A percentile compares a stretch with the other conserved stretches of the same genome.
phyloP scores from a whole-genome alignment of 2,797 vertebrate species.

The Presbytis comata region DNA sequence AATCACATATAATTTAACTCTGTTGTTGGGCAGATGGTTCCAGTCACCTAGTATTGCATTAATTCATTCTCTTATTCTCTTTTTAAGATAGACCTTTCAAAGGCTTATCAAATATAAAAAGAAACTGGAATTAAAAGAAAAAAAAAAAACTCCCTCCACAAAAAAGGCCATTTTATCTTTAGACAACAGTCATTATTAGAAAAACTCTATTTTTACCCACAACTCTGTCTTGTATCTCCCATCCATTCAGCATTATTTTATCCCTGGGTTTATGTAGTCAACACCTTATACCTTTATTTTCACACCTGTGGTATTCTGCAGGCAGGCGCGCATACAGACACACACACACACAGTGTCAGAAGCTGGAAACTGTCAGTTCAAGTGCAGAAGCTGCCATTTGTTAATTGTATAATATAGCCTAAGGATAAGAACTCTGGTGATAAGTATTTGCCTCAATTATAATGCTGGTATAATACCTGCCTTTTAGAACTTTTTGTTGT shows the following conservation, averaged over 20 bases:
- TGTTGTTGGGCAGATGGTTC: neutral
- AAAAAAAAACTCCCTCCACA: neutral
- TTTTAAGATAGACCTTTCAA: neutral
- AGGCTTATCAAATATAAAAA: neutral
- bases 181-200: neutral
- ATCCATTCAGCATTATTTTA: neutral
- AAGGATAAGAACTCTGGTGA: neutral
- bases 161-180: neutral
- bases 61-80: neutral
- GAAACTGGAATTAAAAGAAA: neutral
- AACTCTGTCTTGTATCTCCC: neutral
- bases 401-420: neutral
- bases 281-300: neutral
- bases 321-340: neutral
- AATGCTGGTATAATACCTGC: neutral
- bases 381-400: neutral
- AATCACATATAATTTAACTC: neutral
- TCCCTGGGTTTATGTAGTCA: neutral
- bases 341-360: neutral
- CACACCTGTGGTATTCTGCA: neutral
- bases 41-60: neutral
- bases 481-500: neutral
- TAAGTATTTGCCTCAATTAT: neutral
- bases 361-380: neutral
- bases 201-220: neutral